These are phyloP conservation scores for Plebejus melissa DNA, from an alignment of 2,888 invertebrate genomes.

Conservation along the genomic window DNA sequence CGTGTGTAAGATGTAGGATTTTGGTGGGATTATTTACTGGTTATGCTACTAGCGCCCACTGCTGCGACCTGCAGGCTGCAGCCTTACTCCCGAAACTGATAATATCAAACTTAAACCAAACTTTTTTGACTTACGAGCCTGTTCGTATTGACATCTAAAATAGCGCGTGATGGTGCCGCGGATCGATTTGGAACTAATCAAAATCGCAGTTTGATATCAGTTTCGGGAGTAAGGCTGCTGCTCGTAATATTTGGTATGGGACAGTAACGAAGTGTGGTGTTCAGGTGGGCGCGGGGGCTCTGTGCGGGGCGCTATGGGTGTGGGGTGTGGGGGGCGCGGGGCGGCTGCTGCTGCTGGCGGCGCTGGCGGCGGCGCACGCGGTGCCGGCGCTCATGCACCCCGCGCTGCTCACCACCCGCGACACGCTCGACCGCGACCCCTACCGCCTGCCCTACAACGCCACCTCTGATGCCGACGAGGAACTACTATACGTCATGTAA, in stretches of 20 bases:
- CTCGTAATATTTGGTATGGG: too few relatives aligned
- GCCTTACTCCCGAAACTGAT: too few relatives aligned
- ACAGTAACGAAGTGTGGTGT: not conserved
- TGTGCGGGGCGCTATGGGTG: constrained; percentile 64
- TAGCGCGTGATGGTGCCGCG: too few relatives aligned
- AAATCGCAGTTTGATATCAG: too few relatives aligned
- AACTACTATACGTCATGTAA: constrained; percentile 48
- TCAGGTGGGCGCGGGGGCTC: constrained; percentile 60
- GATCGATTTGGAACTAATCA: too few relatives aligned
- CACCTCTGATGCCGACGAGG: constrained; percentile 48
- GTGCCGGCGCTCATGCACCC: constrained; percentile 54
- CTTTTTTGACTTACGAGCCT: too few relatives aligned
- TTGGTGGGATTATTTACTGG: too few relatives aligned
- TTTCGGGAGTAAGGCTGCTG: too few relatives aligned
- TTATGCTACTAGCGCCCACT: not conserved
- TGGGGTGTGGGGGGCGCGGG: constrained; percentile 55
- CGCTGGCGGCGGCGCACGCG: constrained; percentile 52
- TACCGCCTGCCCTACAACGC: constrained; percentile 51
- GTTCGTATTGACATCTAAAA: too few relatives aligned
- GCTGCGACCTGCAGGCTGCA: too few relatives aligned
- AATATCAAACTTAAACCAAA: too few relatives aligned
- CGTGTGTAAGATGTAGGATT: too few relatives aligned
- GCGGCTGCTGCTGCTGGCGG: constrained; percentile 50
- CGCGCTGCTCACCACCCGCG: constrained; percentile 50
- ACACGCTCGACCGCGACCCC: constrained; percentile 56